Evolutionary conservation across 2,888 invertebrate genomes (phyloP).

Genomic region (Marasmarcha lunaedactyla): DNA sequence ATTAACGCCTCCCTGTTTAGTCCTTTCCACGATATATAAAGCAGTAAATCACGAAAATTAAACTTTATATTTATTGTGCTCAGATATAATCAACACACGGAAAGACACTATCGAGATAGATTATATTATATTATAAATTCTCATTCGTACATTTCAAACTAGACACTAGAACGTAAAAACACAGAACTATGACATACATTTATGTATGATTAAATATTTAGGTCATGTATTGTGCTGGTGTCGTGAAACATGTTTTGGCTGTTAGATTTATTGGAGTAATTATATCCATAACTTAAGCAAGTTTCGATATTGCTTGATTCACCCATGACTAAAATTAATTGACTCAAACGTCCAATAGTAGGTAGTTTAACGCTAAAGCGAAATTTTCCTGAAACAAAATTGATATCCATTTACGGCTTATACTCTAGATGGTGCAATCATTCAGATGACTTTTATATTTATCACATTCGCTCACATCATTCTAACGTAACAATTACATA

Average conservation of each 20-base stretch:
- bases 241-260: slow-evolving; percentile 31
- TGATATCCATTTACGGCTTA: slow-evolving; percentile 23
- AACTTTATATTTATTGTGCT: slow-evolving; percentile 50
- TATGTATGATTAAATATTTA: slow-evolving; percentile 27
- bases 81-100: slow-evolving; percentile 47
- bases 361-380: slow-evolving; percentile 15
- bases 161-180: slow-evolving; percentile 20
- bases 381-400: neutral
- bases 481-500: slow-evolving; percentile 33
- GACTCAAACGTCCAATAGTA: slow-evolving; percentile 45
- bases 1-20: slow-evolving; percentile 45
- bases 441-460: slow-evolving; percentile 32
- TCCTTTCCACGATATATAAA: slow-evolving; percentile 39
- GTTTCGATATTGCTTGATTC: slow-evolving; percentile 52
- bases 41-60: slow-evolving; percentile 7
- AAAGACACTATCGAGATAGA: slow-evolving; percentile 38
- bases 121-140: slow-evolving; percentile 37
- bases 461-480: slow-evolving; percentile 52
- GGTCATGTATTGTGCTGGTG: slow-evolving; percentile 58
- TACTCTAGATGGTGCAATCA: slow-evolving; percentile 40
- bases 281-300: slow-evolving; percentile 26
- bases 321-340: slow-evolving; percentile 68
- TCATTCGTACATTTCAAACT: slow-evolving; percentile 27
- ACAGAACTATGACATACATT: slow-evolving; percentile 29
- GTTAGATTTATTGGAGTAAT: slow-evolving; percentile 28